Evolutionary conservation across 2,797 vertebrate species (phyloP).

Genomic region (Brachyalestes nurse): DNA sequence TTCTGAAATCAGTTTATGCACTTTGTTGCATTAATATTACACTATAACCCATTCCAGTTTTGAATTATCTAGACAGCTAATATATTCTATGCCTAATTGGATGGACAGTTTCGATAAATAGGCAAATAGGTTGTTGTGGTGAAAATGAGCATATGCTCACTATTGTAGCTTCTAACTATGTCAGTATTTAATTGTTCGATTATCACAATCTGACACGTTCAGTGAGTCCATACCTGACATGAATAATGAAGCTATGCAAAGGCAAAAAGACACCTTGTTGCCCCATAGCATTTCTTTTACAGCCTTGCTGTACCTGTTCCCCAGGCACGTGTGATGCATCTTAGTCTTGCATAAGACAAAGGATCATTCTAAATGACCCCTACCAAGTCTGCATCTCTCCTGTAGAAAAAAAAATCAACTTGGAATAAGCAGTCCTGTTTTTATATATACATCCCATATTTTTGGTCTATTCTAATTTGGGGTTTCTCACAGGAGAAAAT

Average conservation of each 20-base stretch:
- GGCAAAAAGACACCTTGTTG: not conserved
- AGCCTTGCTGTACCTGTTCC: not conserved
- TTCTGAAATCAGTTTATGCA: constrained; percentile 39
- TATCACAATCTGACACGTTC: not conserved
- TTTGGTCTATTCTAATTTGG: constrained; percentile 24
- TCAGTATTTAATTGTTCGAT: not conserved
- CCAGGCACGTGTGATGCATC: not conserved
- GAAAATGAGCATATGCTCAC: not conserved
- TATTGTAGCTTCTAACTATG: not conserved
- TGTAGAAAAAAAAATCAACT: not conserved
- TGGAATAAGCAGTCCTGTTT: not conserved
- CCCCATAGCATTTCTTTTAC: not conserved
- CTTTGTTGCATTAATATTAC: constrained; percentile 41
- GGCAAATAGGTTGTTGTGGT: not conserved
- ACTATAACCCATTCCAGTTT: not conserved
- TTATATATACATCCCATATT: not conserved
- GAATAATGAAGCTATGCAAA: not conserved
- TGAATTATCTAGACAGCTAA: not conserved
- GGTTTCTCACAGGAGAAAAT: constrained; percentile 4
- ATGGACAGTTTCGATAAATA: not conserved
- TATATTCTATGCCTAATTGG: not conserved
- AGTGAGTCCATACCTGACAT: not conserved
- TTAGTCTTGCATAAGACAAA: not conserved
- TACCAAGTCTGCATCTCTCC: not conserved
- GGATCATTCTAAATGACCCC: too few species aligned